Evolutionary conservation across 1,140 invertebrate genomes (phyloP), one percentile per base, ranked within the genome.

Genomic region (Cherax quadricarinatus): DNA sequence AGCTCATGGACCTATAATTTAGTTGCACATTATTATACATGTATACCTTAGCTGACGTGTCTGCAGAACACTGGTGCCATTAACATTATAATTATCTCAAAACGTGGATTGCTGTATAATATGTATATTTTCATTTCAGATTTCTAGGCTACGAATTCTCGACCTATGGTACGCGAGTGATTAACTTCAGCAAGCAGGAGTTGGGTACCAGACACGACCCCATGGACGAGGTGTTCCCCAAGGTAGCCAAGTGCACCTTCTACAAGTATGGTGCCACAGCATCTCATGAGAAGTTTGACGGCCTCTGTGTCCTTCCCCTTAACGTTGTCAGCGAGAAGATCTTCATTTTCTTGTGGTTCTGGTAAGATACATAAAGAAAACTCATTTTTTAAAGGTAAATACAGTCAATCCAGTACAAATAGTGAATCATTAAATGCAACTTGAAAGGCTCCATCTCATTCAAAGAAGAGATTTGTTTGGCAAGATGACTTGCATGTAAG

Each of bases 241-340:
- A 98, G 95, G 97, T 98, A n/a, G 98, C 98, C 24, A 98, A 98
- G 89, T 98, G 98, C 94, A 98, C 97, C 78, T 94, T 94, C 94
- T 51, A 93, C 80, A 94, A 94, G 49, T 94, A 85, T 53, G 94
- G 94, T 53, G 97, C 97, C 89, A 98, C 97, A 16, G 98, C 98
- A 84, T 97, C 96, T 66, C 97, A 98, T 84, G 97, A 98, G 95
- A 97, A 97, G 94, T 97, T 98, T 96, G 98, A 98, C 95, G 98
- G 98, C 0, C 96, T 98, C 18, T 99, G 98, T 95, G 97, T 99
- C 66, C 95, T 99, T 90, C 98, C 98, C 0, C 94, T 98, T 57
- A 97, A 98, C 95, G 98, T 99, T 94, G 97, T 99, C 95, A 99
- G 99, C 95, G 98, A 99, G 96, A 99, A 99, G 96, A 98, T 99